Evolutionary conservation across 2,888 invertebrate species (phyloP).

Genomic region (Ophioninae sp.): DNA sequence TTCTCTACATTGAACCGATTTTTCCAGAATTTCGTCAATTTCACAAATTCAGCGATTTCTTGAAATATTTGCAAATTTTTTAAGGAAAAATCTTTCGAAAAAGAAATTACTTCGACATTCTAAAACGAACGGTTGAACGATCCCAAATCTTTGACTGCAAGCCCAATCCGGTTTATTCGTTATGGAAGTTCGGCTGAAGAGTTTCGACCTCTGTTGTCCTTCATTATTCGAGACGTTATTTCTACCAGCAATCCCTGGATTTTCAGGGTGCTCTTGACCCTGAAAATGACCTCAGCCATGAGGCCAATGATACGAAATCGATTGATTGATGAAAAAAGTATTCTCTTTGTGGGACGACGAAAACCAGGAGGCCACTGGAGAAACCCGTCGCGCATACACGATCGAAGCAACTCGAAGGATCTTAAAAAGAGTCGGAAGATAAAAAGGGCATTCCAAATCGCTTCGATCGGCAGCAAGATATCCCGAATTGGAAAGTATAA

Average conservation of each 20-base stretch:
- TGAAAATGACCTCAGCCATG: constrained; percentile 36
- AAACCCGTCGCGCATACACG: neutral
- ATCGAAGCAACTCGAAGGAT: neutral
- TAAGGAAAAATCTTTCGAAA: too few relatives aligned
- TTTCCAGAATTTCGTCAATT: too few relatives aligned
- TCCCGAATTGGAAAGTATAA: constrained; percentile 47
- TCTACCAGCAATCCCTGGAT: neutral
- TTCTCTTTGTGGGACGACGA: neutral
- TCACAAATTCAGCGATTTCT: too few relatives aligned
- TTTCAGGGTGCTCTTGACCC: constrained; percentile 39
- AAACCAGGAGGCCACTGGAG: neutral
- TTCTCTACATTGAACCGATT: too few relatives aligned
- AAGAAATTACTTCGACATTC: too few relatives aligned
- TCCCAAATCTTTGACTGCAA: too few relatives aligned
- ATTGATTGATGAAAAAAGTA: constrained; percentile 29
- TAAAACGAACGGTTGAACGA: too few relatives aligned
- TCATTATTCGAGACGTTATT: neutral
- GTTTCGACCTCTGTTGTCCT: neutral
- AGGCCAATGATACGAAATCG: constrained; percentile 23
- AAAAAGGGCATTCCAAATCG: constrained; percentile 17
- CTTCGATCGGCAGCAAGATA: neutral
- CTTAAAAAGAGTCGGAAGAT: neutral
- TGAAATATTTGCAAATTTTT: too few relatives aligned
- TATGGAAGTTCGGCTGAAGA: too few relatives aligned
- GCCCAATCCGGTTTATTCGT: too few relatives aligned